phyloP scores from a whole-genome alignment of 1,140 invertebrate genomes.

The Drosophila bifasciata region DNA sequence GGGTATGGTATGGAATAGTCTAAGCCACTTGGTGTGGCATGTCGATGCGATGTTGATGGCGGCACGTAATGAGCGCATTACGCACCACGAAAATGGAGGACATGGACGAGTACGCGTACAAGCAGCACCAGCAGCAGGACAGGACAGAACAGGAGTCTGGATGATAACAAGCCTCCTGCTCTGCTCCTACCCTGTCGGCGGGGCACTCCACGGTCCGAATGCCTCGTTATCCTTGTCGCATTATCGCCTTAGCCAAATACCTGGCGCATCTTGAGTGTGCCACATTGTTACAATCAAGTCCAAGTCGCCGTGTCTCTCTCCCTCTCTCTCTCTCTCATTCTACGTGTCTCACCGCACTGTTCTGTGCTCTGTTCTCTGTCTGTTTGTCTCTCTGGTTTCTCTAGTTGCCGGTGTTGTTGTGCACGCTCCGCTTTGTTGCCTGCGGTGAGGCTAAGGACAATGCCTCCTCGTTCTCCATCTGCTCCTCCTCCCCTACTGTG shows the following conservation, averaged over 20 bases:
- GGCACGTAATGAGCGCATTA: slow-evolving; percentile 81
- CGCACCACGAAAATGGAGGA: slow-evolving; percentile 44
- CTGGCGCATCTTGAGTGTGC: slow-evolving; percentile 71
- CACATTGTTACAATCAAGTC: slow-evolving; percentile 74
- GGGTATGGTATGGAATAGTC: slow-evolving; percentile 5
- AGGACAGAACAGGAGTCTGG: slow-evolving; percentile 13
- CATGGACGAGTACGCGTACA: neutral
- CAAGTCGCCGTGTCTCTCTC: slow-evolving; percentile 39
- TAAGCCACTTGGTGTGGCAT: slow-evolving; percentile 55
- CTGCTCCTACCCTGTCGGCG: slow-evolving; percentile 4
- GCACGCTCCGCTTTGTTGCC: slow-evolving; percentile 63
- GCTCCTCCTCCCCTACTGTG: too few relatives aligned
- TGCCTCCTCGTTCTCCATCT: slow-evolving; percentile 12
- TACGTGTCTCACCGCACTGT: slow-evolving; percentile 25
- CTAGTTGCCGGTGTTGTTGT: slow-evolving; percentile 44
- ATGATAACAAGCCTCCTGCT: slow-evolving; percentile 61
- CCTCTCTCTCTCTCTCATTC: slow-evolving; percentile 26
- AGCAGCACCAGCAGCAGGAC: neutral
- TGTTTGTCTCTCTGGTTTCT: slow-evolving; percentile 1
- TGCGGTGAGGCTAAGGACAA: slow-evolving; percentile 64
- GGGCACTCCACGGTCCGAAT: slow-evolving; percentile 25
- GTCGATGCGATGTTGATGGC: slow-evolving; percentile 62
- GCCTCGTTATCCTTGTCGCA: slow-evolving; percentile 79
- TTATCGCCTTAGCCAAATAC: slow-evolving; percentile 79
- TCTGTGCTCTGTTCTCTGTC: neutral